These are phyloP conservation scores for Macroramphosus scolopax DNA, from an alignment of 2,797 vertebrate genomes.

Conservation along the genomic window DNA sequence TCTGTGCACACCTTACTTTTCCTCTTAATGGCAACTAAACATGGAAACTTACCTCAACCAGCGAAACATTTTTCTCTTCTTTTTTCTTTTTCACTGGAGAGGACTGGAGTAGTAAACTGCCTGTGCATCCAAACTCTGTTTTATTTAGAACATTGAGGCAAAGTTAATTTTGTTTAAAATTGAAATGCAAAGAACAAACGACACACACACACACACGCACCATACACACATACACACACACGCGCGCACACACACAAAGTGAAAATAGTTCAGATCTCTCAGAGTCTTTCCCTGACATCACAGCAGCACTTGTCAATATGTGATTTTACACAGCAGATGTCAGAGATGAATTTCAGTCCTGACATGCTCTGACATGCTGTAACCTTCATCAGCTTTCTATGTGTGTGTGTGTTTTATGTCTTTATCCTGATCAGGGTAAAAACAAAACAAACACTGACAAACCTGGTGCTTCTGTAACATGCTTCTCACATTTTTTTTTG, in stretches of 20 bases:
- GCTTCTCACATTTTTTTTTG: too few relatives aligned
- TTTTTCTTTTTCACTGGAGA: constrained; percentile 17
- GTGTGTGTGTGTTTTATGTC: constrained; percentile 19
- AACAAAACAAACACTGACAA: too few relatives aligned
- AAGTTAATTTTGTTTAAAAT: constrained; percentile 12
- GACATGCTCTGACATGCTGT: constrained; percentile 21
- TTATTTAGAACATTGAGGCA: constrained; percentile 12
- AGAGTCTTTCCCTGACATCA: constrained; percentile 49
- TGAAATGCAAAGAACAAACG: constrained; percentile 13
- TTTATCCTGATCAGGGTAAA: too few relatives aligned
- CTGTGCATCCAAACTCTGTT: constrained; percentile 14
- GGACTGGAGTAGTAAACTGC: constrained; percentile 18
- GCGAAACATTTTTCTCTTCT: constrained; percentile 6
- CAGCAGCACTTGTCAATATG: constrained; percentile 36
- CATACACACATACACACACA: constrained; percentile 16
- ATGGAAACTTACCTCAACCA: constrained; percentile 30
- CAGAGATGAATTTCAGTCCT: constrained; percentile 45
- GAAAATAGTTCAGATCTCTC: constrained; percentile 27
- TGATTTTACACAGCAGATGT: constrained; percentile 57
- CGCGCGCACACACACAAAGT: constrained; percentile 19
- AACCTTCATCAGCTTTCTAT: constrained; percentile 22
- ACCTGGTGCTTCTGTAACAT: too few relatives aligned
- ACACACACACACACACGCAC: constrained; percentile 1
- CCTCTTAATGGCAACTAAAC: constrained; percentile 32
- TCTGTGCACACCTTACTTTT: constrained; percentile 30